Conservation (phyloP, 1,140 invertebrate species). For the Pogonus chalceus region DNA sequence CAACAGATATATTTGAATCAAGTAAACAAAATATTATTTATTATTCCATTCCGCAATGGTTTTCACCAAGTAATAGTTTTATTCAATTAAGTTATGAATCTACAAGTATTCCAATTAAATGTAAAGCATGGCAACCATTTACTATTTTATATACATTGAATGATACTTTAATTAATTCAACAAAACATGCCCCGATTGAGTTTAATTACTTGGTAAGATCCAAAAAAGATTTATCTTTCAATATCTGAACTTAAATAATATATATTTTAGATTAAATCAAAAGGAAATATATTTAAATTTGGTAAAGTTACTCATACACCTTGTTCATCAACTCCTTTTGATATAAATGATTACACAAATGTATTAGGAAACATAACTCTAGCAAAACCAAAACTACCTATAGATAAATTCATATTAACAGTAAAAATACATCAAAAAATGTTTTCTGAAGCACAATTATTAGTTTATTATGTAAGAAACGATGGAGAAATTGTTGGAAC, state of each 20-base stretch:
- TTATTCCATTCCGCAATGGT: too few species aligned
- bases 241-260: too few species aligned
- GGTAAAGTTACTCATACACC: not conserved
- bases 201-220: not conserved
- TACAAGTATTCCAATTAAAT: conserved; percentile 15
- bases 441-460: conserved; percentile 9
- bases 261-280: not conserved
- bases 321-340: not conserved
- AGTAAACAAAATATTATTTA: not conserved
- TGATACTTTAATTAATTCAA: not conserved
- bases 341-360: conserved; percentile 11
- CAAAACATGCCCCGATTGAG: not conserved
- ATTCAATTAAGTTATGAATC: conserved; percentile 18
- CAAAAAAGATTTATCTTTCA: not conserved
- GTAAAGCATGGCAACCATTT: conserved; percentile 21
- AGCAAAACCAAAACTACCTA: conserved; percentile 16
- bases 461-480: conserved; percentile 12
- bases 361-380: conserved; percentile 20
- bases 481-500: conserved; percentile 12
- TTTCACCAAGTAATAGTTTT: conserved; percentile 23
- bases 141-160: conserved; percentile 23
- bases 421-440: conserved; percentile 12
- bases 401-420: conserved; percentile 14
- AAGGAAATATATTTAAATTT: not conserved
- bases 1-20: too few species aligned